Evolutionary conservation across 2,797 vertebrate genomes (phyloP), one percentile per base, ranked within the genome.

Genomic region (Leptatherina wallacei): DNA sequence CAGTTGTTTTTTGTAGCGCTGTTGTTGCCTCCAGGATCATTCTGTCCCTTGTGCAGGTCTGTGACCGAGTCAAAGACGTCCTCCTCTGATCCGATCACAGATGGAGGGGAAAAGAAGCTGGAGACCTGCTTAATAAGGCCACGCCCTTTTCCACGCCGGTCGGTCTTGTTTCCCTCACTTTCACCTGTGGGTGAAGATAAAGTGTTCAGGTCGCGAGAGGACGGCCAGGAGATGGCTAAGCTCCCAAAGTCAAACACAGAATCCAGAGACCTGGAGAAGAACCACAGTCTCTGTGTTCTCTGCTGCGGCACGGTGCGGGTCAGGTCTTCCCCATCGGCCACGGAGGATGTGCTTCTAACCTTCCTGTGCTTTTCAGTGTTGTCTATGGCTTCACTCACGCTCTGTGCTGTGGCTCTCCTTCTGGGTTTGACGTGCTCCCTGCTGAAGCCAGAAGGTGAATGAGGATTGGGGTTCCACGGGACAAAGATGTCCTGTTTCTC

Each of bases 401-500:
- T 92, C 85, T 93, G 91, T 22, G 88, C 81, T 0, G 85, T 54
- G 2, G 73, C 79, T 57, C 88, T 88, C 47, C 83, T 79, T 2
- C 89, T 63, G 44, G 85, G 77, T 54, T 69, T 78, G 80, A 22
- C 44, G 4, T 44, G 44, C 24, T 83, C 83, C 44, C 69, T 32
- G 42, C 11, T 57, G 29, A 65, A 56, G 57, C 38, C 22, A 0
- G 89, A 71, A 35, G 91, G 84, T 18, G 71, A 89, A 1, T 88
- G 87, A 65, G 91, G 92, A 86, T 94, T 93, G 68, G 90, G 87
- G 89, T 95, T 95, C 94, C 95, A 95, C 81, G 95, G 95, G 59
- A 97, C 94, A 36, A 95, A 95, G 85, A 95, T 73, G 72, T 96
- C 95, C 87, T 96, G 95, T 77, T 96, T 96, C 83, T 96, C 93